These are phyloP conservation scores for Diorhabda elongata DNA, from an alignment of 1,140 invertebrate species.

Conservation along the genomic window DNA sequence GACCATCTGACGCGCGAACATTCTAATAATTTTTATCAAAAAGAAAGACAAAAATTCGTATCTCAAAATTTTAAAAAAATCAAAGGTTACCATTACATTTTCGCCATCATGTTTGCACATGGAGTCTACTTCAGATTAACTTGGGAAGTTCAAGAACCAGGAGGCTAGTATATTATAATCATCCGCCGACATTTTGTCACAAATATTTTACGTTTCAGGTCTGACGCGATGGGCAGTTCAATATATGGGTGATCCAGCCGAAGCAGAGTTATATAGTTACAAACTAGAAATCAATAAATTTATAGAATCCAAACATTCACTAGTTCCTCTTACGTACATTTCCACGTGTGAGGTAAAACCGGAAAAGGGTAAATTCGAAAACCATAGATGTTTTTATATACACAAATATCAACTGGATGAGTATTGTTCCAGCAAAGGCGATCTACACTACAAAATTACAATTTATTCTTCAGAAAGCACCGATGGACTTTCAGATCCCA, in stretches of 20 bases:
- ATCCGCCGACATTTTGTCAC: not conserved
- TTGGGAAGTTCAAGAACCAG: constrained; percentile 6
- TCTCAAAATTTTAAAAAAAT: constrained; percentile 1
- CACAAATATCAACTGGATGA: not conserved
- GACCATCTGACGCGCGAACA: not conserved
- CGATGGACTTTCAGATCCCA: too few relatives aligned
- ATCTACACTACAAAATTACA: constrained; percentile 6
- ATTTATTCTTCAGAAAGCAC: not conserved
- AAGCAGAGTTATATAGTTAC: not conserved
- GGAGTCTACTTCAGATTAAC: constrained; percentile 3
- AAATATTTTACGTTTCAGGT: not conserved
- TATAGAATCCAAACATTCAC: not conserved
- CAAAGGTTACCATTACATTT: constrained; percentile 4
- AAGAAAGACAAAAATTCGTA: not conserved
- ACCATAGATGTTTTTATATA: constrained; percentile 8
- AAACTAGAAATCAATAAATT: constrained; percentile 1
- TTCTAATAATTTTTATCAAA: not conserved
- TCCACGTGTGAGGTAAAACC: not conserved
- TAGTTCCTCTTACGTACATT: not conserved
- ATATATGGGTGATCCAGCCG: not conserved
- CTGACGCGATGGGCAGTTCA: constrained; percentile 5
- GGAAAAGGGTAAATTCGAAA: constrained; percentile 5
- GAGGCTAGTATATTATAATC: constrained; percentile 1
- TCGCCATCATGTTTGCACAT: constrained; percentile 3
- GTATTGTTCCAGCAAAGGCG: not conserved